These are phyloP conservation scores for Apostichopus leukothele DNA, from an alignment of 53 echinoderm and acorn worm species.

Conservation along the genomic window DNA sequence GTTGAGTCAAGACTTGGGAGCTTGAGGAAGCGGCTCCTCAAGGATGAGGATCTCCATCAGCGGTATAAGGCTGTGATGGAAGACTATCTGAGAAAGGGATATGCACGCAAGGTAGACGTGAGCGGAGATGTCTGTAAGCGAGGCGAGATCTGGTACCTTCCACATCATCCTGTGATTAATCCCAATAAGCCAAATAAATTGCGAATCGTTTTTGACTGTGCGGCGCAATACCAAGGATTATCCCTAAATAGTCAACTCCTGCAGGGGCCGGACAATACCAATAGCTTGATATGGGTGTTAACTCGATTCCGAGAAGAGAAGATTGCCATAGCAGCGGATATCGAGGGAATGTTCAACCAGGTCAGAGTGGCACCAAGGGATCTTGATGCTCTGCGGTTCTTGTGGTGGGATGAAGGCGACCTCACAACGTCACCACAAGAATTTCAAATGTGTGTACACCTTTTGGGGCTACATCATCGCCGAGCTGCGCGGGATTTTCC, in stretches of 20 bases:
- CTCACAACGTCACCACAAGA: background rate
- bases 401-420: slow-evolving; percentile 61
- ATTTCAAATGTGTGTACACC: slow-evolving; percentile 51
- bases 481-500: slow-evolving; percentile 52
- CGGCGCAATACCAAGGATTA: background rate
- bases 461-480: slow-evolving; percentile 61
- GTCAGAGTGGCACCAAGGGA: slow-evolving; percentile 42
- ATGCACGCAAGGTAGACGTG: slow-evolving; percentile 42
- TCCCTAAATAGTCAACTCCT: slow-evolving; percentile 31
- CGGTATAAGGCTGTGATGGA: slow-evolving; percentile 52
- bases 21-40: slow-evolving; percentile 52
- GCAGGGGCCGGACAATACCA: slow-evolving; percentile 66
- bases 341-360: slow-evolving; percentile 57
- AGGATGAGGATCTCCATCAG: slow-evolving; percentile 40
- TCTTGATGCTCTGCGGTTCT: slow-evolving; percentile 52
- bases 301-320: slow-evolving; percentile 52
- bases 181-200: background rate
- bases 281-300: slow-evolving; percentile 56
- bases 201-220: slow-evolving; percentile 13
- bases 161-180: background rate
- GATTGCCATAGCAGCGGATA: slow-evolving; percentile 49
- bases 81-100: slow-evolving; percentile 57
- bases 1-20: slow-evolving; percentile 49
- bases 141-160: background rate
- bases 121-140: background rate